These are phyloP conservation scores for Brachyhypopomus occidentalis DNA, from an alignment of 2,113 vertebrate species.

Conservation along the genomic window DNA sequence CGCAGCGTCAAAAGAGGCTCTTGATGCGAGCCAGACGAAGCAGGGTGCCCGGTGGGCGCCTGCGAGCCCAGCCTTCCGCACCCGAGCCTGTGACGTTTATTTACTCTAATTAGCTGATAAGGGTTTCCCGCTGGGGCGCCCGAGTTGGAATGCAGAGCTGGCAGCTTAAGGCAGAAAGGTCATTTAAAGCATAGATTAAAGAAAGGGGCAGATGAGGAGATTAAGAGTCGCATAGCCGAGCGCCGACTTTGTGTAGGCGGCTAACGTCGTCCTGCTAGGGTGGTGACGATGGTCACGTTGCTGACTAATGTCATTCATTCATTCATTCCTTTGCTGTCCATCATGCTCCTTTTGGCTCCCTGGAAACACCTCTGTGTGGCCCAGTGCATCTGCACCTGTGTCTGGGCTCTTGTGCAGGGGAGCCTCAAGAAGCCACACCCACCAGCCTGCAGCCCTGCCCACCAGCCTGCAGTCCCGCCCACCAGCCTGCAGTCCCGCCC, in stretches of 20 bases:
- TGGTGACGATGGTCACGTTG: neutral
- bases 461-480: neutral
- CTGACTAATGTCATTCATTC: neutral
- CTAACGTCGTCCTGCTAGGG: neutral
- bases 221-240: neutral
- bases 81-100: slow-evolving; percentile 28
- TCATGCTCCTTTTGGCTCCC: neutral
- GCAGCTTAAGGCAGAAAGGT: slow-evolving; percentile 2
- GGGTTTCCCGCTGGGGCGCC: slow-evolving; percentile 8
- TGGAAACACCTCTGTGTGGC: neutral
- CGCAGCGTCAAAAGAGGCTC: neutral
- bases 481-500: too few relatives aligned
- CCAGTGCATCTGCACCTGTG: neutral
- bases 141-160: neutral
- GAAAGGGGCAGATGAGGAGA: slow-evolving; percentile 2
- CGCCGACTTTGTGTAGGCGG: neutral
- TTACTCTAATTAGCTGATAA: slow-evolving; percentile 37
- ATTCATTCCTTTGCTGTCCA: neutral
- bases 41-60: too few relatives aligned
- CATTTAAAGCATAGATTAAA: neutral
- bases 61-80: neutral
- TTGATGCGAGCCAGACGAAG: neutral
- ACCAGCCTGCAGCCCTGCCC: neutral
- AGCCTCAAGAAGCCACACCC: neutral
- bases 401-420: neutral